Evolutionary conservation across 2,113 vertebrate genomes (phyloP), one percentile per base, ranked within the genome.

Genomic region (Pteropus alecto): DNA sequence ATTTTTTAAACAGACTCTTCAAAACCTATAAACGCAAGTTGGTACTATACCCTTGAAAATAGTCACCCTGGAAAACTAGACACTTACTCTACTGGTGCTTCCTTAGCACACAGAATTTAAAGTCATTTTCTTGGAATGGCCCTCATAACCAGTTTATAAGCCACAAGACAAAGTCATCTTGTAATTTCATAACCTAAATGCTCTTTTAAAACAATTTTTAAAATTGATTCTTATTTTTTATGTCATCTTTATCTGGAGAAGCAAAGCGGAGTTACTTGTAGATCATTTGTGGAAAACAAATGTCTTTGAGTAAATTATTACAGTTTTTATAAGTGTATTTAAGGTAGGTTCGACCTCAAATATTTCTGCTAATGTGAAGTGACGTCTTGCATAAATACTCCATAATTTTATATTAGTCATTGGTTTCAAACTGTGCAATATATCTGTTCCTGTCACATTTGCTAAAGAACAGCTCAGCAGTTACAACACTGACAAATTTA

Each of bases 331-430:
- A 87, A 79, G 73, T 68, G 4, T 60, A 58, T 60, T 68, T 58
- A 70, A 95, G n/a, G 5, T 76, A 90, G 9, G 48, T 51, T 79
- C 58, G 65, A 68, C 67, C n/a, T 58, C 90, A 74, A 38, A n/a
- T 48, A 60, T 90, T 95, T 70, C 74, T 93, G 30, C 63, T 79
- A 82, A 77, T 68, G 58, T 71, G 65, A 85, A 65, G 71, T 90
- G 85, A 65, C 35, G 4, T 68, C 35, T 87, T 84, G 18, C 51
- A 22, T 87, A 70, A 58, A 70, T 73, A 41, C 41, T 51, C 70
- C 46, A 61, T 56, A 71, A 95, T 54, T 60, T 48, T 63, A 9
- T 24, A 28, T 70, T 84, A 83, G 38, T 63, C 76, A 43, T 65
- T 87, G 65, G 71, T 48, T 95, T 93, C 65, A 90, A 91, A 74